Conservation (phyloP, 2,113 vertebrate genomes). For the Pedetes capensis region DNA sequence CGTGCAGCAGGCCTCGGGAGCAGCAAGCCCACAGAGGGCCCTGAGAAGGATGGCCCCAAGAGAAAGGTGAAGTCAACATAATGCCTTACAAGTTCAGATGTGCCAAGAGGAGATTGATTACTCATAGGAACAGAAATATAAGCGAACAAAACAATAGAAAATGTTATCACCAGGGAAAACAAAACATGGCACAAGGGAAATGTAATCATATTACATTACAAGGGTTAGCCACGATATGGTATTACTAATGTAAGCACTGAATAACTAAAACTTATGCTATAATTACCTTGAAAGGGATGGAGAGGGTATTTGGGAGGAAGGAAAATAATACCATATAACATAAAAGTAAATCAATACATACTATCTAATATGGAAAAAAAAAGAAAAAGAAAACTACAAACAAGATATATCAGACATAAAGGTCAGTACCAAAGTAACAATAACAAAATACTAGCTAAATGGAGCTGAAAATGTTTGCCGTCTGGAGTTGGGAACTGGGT, state of each 20-base stretch:
- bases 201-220: neutral
- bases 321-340: neutral
- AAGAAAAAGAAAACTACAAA: slow-evolving; percentile 11
- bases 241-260: neutral
- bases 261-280: neutral
- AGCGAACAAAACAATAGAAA: neutral
- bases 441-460: neutral
- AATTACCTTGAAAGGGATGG: neutral
- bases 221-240: neutral
- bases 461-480: neutral
- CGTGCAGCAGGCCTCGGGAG: neutral
- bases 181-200: neutral
- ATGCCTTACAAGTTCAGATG: neutral
- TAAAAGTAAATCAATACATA: neutral
- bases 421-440: neutral
- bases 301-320: neutral
- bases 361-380: neutral
- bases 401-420: neutral
- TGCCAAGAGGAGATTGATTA: neutral
- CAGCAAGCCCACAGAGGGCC: neutral
- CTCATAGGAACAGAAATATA: neutral
- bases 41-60: neutral
- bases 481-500: neutral
- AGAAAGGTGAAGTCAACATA: neutral
- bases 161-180: neutral